Base-by-base conservation (phyloP, 1,140 invertebrate species). In the Magallana angulata region DNA sequence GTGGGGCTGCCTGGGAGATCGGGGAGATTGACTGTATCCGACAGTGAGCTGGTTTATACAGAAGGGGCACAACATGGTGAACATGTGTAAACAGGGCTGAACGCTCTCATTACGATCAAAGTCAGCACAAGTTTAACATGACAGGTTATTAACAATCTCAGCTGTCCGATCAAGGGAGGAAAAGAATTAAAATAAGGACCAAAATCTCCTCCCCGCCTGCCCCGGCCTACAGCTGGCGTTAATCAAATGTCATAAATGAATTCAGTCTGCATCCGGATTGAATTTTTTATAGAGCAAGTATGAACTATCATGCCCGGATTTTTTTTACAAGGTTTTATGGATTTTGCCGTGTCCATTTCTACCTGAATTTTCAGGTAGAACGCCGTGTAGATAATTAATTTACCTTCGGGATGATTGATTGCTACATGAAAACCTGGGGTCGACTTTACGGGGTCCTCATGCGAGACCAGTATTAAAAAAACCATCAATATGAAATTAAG, bases 81-180 rank as follows among this genome's bases (percentile, higher is more conserved):
- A 76, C 68, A 76, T 30, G 30, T 76, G 68, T 76, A 76, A 76
- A 76, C 68, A 76, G 12, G 30, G 24, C 24, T 4, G 18, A 36
- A 24, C 68, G 36, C 68, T 18, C 36, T 76, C 68, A 24, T 76
- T 76, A 2, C 11, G 68, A 76, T 76, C 68, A 76, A 76, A 76
- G 68, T 76, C 68, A 76, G 68, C 30, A 24, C 7, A 36, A 30
- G 24, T 76, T 76, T 76, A 30, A 76, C 68, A 30, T 76, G 68
- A 76, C 68, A 76, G 18, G 68, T 30, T 36, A 76, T 76, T 30
- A 76, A 76, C 18, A 76, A 76, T 76, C 68, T 36, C 68, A 76
- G 68, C 68, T 76, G 68, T 30, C 68, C 68, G 24, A 76, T 76
- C 68, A 76, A 76, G 68, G 9, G 9, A 76, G 68, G 68, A 8